Conservation (phyloP, 2,113 vertebrate species). For the Mesitornis unicolor region DNA sequence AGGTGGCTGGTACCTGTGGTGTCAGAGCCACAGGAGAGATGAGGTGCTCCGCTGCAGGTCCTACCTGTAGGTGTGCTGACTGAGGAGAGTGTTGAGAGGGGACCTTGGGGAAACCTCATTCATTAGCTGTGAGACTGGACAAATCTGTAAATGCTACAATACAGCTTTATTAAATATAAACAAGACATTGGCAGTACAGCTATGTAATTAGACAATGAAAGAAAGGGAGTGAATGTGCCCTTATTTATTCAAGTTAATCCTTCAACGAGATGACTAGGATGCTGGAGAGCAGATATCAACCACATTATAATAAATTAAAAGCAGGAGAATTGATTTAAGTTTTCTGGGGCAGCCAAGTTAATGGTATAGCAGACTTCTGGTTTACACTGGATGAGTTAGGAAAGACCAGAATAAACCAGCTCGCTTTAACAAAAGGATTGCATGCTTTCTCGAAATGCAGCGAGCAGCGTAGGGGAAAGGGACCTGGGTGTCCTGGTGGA, state of each 20-base stretch:
- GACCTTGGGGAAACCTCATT: not conserved
- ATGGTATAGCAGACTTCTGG: not conserved
- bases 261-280: not conserved
- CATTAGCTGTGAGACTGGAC: not conserved
- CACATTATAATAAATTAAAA: not conserved
- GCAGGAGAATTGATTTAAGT: not conserved
- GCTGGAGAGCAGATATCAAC: not conserved
- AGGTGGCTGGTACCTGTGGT: not conserved
- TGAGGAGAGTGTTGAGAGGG: not conserved
- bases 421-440: not conserved
- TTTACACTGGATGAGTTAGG: not conserved
- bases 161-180: not conserved
- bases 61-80: not conserved
- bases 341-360: not conserved
- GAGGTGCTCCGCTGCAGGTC: not conserved
- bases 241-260: not conserved
- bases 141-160: not conserved
- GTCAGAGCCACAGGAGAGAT: not conserved
- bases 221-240: not conserved
- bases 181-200: not conserved
- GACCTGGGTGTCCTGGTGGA: too few relatives aligned
- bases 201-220: fast-evolving
- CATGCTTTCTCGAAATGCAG: not conserved
- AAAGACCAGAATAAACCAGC: not conserved
- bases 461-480: too few relatives aligned